phyloP scores from a whole-genome alignment of 1,140 invertebrate species.

The Bombyx mori region DNA sequence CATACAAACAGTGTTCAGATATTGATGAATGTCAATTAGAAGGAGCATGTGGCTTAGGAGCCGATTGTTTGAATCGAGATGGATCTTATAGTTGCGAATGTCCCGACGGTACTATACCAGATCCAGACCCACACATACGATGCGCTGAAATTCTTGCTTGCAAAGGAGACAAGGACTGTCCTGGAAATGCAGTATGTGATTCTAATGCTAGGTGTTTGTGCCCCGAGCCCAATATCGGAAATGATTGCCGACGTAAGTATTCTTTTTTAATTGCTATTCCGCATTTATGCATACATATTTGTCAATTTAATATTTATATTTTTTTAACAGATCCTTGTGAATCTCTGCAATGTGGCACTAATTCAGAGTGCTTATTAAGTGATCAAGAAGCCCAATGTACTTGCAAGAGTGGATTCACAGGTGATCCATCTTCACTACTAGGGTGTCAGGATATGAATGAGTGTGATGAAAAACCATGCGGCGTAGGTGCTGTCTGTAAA shows the following conservation, averaged over 20 bases:
- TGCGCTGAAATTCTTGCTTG: constrained; percentile 88
- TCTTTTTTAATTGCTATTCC: constrained; percentile 14
- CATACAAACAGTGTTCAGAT: constrained; percentile 83
- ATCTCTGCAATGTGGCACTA: constrained; percentile 85
- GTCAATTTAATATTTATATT: constrained; percentile 5
- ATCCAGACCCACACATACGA: constrained; percentile 84
- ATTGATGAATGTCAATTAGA: constrained; percentile 83
- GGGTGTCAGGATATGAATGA: constrained; percentile 92
- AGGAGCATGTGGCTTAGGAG: constrained; percentile 82
- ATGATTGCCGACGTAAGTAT: constrained; percentile 90
- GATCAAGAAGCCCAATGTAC: constrained; percentile 88
- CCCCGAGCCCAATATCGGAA: constrained; percentile 91
- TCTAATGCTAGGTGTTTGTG: constrained; percentile 83
- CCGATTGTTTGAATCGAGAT: constrained; percentile 83
- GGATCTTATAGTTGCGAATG: constrained; percentile 87
- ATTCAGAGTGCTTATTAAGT: constrained; percentile 90
- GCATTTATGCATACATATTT: constrained; percentile 6
- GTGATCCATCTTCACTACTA: constrained; percentile 74
- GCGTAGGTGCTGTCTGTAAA: constrained; percentile 85
- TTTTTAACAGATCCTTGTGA: constrained; percentile 87
- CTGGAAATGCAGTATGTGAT: constrained; percentile 91
- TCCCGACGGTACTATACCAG: constrained; percentile 84
- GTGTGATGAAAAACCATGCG: constrained; percentile 85
- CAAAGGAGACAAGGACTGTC: constrained; percentile 82
- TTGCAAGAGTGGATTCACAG: constrained; percentile 84